Percentiles rank a stretch among this genome's conserved stretches.
phyloP scores from a whole-genome alignment of 2,797 vertebrate genomes.

The Labroides dimidiatus region DNA sequence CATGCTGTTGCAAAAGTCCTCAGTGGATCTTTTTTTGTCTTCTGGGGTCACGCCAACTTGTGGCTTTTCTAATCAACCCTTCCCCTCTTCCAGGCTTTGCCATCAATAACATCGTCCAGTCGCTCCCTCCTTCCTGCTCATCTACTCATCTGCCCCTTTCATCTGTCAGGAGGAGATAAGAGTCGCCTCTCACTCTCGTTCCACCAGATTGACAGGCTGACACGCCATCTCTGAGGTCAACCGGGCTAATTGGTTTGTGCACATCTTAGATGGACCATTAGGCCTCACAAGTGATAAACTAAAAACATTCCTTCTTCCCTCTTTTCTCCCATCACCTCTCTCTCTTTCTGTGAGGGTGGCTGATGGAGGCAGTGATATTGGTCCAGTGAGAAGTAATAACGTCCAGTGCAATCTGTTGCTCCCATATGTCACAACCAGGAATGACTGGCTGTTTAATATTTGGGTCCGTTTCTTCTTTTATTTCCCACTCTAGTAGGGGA shows the following conservation, averaged over 20 bases:
- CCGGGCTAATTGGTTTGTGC: constrained; percentile 81
- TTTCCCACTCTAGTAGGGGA: constrained; percentile 2
- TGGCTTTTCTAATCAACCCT: constrained; percentile 62
- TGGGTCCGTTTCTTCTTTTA: constrained; percentile 16
- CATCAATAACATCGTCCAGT: constrained; percentile 56
- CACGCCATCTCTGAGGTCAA: constrained; percentile 70
- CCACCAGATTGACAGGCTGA: constrained; percentile 62
- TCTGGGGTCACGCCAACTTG: constrained; percentile 26
- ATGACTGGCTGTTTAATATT: constrained; percentile 32
- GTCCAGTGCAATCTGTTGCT: constrained; percentile 44
- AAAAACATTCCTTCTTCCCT: constrained; percentile 32
- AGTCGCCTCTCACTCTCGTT: constrained; percentile 33
- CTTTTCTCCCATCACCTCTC: background rate
- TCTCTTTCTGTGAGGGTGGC: constrained; percentile 12
- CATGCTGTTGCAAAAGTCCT: constrained; percentile 39
- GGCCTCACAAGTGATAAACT: constrained; percentile 52
- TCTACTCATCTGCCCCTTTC: constrained; percentile 49
- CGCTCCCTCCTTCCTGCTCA: constrained; percentile 23
- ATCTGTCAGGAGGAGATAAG: constrained; percentile 55
- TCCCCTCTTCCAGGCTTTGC: constrained; percentile 41
- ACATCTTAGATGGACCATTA: constrained; percentile 74
- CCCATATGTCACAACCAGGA: constrained; percentile 23
- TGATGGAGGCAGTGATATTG: constrained; percentile 38
- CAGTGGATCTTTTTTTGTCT: constrained; percentile 36
- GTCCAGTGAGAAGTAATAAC: constrained; percentile 42